Evolutionary conservation across 2,888 invertebrate genomes (phyloP), one percentile per base, ranked within the genome.

Genomic region (Cynaeus angustus): DNA sequence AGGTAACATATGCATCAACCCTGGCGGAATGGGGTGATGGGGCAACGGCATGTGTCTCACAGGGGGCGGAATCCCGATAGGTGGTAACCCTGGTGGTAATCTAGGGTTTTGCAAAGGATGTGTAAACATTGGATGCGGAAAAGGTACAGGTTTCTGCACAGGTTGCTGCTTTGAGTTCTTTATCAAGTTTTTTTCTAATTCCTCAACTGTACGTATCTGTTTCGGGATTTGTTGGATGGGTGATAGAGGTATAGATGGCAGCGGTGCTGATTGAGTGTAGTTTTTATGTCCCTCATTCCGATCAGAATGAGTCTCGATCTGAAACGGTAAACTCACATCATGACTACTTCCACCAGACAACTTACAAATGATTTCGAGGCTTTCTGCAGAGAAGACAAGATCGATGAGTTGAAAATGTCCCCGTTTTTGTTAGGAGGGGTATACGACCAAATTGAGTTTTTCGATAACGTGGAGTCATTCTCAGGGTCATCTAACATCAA

Each of bases 141-240:
- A 56, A 8, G 30, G 58, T 7, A 62, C 50, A n/a, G 81, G 78
- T 43, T 78, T 78, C 14, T 75, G 77, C 28, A 74, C 78, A 30
- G 77, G 80, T 38, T 75, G 78, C 50, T 77, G 79, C 41, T 80
- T 79, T 28, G 75, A 77, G 52, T 72, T 77, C 68, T 89, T 88
- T 0, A 91, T 87, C 62, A 93, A 84, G 75, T 90, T 91, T 43
- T 91, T 86, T 80, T 93, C 93, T 78, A 93, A 75, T 81, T 93
- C 92, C 79, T 93, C 92, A 6, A 93, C 91, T 0, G 92, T 92
- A 81, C 91, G 89, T 43, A 91, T 90, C 85, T 91, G 92, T 81
- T 89, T 89, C 3, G 77, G 61, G 28, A 66, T 43, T 13, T 74
- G 68, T 9, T 59, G 68, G 26, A 68, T 64, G 4, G 68, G 64